Conservation (phyloP, 2,888 invertebrate genomes). For the Mythimna albipuncta region DNA sequence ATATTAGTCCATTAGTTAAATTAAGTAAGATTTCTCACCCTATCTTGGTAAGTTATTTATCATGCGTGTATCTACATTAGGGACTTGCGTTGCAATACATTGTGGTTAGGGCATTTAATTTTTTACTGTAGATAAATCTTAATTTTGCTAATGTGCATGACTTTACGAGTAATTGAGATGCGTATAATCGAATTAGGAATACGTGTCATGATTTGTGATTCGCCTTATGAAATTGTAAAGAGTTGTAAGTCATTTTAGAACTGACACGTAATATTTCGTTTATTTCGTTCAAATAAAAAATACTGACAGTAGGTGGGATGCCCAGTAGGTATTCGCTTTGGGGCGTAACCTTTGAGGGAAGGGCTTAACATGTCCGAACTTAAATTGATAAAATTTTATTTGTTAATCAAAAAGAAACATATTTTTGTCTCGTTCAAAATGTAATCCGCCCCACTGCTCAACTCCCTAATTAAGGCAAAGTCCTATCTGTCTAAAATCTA, state of each 20-base stretch:
- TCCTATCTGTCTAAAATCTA: slow-evolving; percentile 16
- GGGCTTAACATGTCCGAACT: neutral
- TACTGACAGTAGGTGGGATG: neutral
- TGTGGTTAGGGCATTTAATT: slow-evolving; percentile 89
- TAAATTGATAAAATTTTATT: neutral
- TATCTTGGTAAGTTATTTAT: slow-evolving; percentile 85
- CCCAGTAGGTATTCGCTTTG: neutral
- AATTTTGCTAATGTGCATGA: slow-evolving; percentile 79
- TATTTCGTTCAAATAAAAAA: neutral
- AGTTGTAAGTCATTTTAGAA: neutral
- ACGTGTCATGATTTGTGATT: slow-evolving; percentile 23
- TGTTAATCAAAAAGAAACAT: too few relatives aligned
- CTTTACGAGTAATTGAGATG: slow-evolving; percentile 60
- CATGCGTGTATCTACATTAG: slow-evolving; percentile 80
- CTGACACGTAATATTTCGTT: too few relatives aligned
- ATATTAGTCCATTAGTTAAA: slow-evolving; percentile 88
- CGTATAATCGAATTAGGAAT: slow-evolving; percentile 41
- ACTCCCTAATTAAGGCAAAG: slow-evolving; percentile 11
- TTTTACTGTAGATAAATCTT: slow-evolving; percentile 82
- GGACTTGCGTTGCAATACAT: slow-evolving; percentile 83
- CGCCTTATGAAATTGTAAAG: neutral
- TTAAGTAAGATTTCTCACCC: slow-evolving; percentile 88
- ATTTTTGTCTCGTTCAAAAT: neutral
- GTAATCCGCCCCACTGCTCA: neutral
- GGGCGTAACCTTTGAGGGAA: neutral